Percentiles rank a stretch among this genome's conserved stretches.
phyloP scores from a whole-genome alignment of 2,113 vertebrate genomes.

The Cyprinodon variegatus region DNA sequence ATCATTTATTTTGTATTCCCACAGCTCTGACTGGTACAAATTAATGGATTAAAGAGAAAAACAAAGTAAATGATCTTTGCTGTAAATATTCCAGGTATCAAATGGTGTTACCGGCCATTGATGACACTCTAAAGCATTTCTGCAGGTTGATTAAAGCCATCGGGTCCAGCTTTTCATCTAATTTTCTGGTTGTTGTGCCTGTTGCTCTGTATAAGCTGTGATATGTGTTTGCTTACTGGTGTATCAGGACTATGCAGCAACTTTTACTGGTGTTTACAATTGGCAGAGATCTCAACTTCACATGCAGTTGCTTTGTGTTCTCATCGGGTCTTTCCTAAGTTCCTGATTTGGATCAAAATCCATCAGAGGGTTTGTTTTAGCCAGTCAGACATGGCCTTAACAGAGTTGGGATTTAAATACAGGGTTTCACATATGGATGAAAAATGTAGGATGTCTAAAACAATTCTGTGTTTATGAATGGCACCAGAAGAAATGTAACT shows the following conservation, averaged over 20 bases:
- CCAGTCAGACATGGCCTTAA: slow-evolving; percentile 52
- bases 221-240: slow-evolving; percentile 74
- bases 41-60: slow-evolving; percentile 27
- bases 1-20: slow-evolving; percentile 15
- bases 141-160: slow-evolving; percentile 61
- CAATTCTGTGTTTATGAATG: slow-evolving; percentile 41
- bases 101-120: slow-evolving; percentile 15
- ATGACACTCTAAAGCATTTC: slow-evolving; percentile 44
- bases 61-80: slow-evolving; percentile 24
- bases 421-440: slow-evolving; percentile 41
- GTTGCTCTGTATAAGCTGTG: slow-evolving; percentile 78
- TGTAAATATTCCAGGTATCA: slow-evolving; percentile 65
- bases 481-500: slow-evolving; percentile 10
- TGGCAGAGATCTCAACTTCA: slow-evolving; percentile 36
- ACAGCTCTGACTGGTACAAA: slow-evolving; percentile 35
- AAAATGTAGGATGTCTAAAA: slow-evolving; percentile 31
- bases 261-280: slow-evolving; percentile 73
- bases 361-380: slow-evolving; percentile 18
- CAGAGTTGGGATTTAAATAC: slow-evolving; percentile 35
- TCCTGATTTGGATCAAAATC: slow-evolving; percentile 36
- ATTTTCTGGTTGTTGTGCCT: slow-evolving; percentile 77
- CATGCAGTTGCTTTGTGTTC: slow-evolving; percentile 17
- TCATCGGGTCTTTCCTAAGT: slow-evolving; percentile 33
- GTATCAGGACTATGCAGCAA: slow-evolving; percentile 80
- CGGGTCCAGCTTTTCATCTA: slow-evolving; percentile 55